phyloP scores from a whole-genome alignment of 2,888 invertebrate species.

The Ophion obscuratus region DNA sequence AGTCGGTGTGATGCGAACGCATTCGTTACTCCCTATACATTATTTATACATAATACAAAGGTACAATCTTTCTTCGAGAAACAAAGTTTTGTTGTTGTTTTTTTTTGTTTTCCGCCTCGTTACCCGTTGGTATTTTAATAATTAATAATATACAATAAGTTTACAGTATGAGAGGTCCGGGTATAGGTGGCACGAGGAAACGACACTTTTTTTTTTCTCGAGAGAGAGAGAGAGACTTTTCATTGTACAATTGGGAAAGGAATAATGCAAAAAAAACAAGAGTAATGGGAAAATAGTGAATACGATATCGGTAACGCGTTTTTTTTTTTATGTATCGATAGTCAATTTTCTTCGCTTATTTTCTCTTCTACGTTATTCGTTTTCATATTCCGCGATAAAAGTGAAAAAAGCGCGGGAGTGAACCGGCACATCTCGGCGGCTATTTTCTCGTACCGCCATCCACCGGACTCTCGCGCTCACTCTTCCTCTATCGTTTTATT shows the following conservation, averaged over 20 bases:
- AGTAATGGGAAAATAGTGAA: neutral
- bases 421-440: neutral
- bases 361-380: neutral
- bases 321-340: neutral
- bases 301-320: neutral
- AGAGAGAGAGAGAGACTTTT: neutral
- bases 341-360: neutral
- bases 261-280: neutral
- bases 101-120: conserved; percentile 41
- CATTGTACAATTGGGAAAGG: neutral
- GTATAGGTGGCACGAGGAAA: conserved; percentile 46
- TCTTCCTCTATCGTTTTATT: conserved; percentile 43
- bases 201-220: neutral
- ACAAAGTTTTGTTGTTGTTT: conserved; percentile 67
- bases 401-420: neutral
- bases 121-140: conserved; percentile 66
- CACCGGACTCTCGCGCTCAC: conserved; percentile 38
- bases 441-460: conserved; percentile 54
- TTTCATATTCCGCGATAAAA: neutral
- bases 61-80: conserved; percentile 77
- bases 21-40: conserved; percentile 65
- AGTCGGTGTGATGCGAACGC: conserved; percentile 18
- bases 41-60: conserved; percentile 75
- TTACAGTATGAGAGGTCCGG: conserved; percentile 72
- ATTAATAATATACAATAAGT: conserved; percentile 82